Conservation (phyloP, 1,140 invertebrate genomes). For the Battus philenor region DNA sequence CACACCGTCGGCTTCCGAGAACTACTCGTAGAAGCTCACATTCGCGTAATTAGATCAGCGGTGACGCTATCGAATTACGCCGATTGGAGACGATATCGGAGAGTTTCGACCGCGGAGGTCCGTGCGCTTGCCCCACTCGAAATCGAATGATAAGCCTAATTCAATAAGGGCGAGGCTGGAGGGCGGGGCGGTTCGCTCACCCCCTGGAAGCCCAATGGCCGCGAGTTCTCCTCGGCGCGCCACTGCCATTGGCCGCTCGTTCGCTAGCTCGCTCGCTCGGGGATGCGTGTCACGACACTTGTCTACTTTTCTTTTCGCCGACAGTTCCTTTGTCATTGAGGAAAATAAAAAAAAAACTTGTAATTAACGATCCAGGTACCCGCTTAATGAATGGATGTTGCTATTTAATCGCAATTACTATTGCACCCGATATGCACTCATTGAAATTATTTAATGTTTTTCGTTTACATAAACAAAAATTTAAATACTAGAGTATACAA, state of each 20-base stretch:
- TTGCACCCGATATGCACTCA: conserved; percentile 18
- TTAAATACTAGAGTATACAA: no score
- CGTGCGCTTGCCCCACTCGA: conserved; percentile 72
- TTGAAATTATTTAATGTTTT: neutral
- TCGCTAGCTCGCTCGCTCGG: conserved; percentile 40
- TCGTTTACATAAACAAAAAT: no score
- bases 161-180: conserved; percentile 74
- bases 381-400: conserved; percentile 61
- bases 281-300: conserved; percentile 73
- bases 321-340: conserved; percentile 75
- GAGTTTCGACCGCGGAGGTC: conserved; percentile 60
- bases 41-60: conserved; percentile 72
- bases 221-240: conserved; percentile 28
- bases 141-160: conserved; percentile 78
- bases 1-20: conserved; percentile 8
- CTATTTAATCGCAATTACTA: conserved; percentile 37
- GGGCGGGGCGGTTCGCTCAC: conserved; percentile 65
- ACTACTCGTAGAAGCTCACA: conserved; percentile 47
- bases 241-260: conserved; percentile 44
- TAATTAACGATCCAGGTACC: conserved; percentile 74
- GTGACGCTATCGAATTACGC: conserved; percentile 69
- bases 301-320: conserved; percentile 75
- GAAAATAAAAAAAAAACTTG: conserved; percentile 72
- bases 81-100: conserved; percentile 70
- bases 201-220: conserved; percentile 62